Evolutionary conservation across 2,113 vertebrate species (phyloP).

Genomic region (Otus sunia): DNA sequence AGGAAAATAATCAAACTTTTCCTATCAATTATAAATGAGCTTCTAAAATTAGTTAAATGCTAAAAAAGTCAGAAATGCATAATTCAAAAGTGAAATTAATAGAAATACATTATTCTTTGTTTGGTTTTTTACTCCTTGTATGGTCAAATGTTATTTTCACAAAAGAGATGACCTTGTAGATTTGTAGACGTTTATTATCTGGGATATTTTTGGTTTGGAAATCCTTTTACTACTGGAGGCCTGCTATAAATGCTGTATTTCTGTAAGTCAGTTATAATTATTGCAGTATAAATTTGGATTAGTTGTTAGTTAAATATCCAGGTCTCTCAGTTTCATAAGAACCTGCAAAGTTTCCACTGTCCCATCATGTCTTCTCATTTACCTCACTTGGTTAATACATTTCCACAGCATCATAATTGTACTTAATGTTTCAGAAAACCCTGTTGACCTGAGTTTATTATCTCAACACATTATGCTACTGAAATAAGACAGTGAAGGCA

Average conservation of each 20-base stretch:
- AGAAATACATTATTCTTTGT: neutral
- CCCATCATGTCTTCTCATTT: neutral
- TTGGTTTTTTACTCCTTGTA: neutral
- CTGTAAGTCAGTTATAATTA: neutral
- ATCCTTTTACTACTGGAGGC: neutral
- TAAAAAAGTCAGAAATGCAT: conserved; percentile 23
- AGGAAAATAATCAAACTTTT: conserved; percentile 56
- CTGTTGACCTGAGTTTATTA: neutral
- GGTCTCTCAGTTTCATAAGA: neutral
- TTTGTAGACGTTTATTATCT: neutral
- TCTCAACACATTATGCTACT: neutral
- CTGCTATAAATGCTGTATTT: neutral
- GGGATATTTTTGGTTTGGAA: neutral
- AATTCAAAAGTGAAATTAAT: conserved; percentile 31
- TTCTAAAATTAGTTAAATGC: conserved; percentile 23
- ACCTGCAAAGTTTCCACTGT: neutral
- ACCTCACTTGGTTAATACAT: neutral
- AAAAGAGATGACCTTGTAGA: neutral
- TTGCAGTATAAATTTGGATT: neutral
- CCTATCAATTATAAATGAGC: conserved; percentile 48
- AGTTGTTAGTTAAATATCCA: neutral
- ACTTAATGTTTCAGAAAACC: neutral
- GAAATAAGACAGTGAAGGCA: neutral
- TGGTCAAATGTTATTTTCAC: neutral
- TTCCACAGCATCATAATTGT: neutral